Conservation (phyloP, 2,113 vertebrate species). For the Etheostoma cragini region DNA sequence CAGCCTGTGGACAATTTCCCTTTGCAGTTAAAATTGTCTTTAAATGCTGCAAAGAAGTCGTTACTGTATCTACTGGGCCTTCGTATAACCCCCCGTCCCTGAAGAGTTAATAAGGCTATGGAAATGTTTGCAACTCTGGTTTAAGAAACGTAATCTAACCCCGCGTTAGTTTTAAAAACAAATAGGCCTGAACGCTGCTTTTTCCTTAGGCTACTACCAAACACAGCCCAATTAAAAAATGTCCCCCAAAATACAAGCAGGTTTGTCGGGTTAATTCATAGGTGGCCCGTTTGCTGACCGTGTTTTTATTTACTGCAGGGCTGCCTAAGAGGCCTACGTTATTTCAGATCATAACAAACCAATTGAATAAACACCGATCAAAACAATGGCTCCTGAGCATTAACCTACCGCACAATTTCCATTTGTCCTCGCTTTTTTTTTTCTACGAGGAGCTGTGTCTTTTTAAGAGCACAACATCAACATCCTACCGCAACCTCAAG, state of each 20-base stretch:
- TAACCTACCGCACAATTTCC: slow-evolving; percentile 56
- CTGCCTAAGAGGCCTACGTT: slow-evolving; percentile 66
- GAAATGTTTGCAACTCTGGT: slow-evolving; percentile 34
- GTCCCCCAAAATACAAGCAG: slow-evolving; percentile 1
- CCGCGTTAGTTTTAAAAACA: neutral
- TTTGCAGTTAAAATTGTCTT: slow-evolving; percentile 12
- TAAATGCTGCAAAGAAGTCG: slow-evolving; percentile 27
- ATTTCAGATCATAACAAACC: slow-evolving; percentile 68
- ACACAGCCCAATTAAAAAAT: slow-evolving; percentile 15
- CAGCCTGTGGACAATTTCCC: slow-evolving; percentile 2
- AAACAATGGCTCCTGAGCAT: slow-evolving; percentile 56
- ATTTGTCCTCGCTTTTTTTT: slow-evolving; percentile 29
- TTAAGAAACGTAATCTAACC: slow-evolving; percentile 1
- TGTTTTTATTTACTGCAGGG: slow-evolving; percentile 68
- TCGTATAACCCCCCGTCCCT: slow-evolving; percentile 34
- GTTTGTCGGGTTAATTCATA: slow-evolving; percentile 31
- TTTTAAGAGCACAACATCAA: slow-evolving; percentile 62
- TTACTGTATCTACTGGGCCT: slow-evolving; percentile 48
- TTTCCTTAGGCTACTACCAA: neutral
- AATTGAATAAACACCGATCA: slow-evolving; percentile 64
- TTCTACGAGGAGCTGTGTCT: slow-evolving; percentile 36
- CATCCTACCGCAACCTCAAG: slow-evolving; percentile 78
- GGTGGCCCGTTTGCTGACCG: slow-evolving; percentile 52
- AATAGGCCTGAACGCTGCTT: neutral
- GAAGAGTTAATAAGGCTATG: slow-evolving; percentile 40